phyloP scores from a whole-genome alignment of 2,888 invertebrate species.

The Tenthredo livida region DNA sequence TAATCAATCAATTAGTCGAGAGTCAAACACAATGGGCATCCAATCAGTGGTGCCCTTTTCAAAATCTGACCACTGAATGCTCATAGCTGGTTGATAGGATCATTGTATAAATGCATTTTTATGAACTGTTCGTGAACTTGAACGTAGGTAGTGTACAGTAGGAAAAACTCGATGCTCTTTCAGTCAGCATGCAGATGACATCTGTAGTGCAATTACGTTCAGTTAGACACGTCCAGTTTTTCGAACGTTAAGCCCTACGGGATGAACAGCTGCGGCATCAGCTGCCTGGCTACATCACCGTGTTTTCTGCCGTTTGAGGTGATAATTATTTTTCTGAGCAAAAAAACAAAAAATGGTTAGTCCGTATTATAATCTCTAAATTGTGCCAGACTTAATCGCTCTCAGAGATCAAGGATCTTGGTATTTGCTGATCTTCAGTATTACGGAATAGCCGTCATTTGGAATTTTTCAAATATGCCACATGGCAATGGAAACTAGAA shows the following conservation, averaged over 20 bases:
- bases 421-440: neutral
- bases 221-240: neutral
- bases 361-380: neutral
- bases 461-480: too few species aligned
- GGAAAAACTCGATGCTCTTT: neutral
- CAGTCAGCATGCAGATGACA: neutral
- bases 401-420: neutral
- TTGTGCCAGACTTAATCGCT: neutral
- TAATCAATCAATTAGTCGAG: neutral
- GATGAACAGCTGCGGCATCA: neutral
- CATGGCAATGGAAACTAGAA: too few species aligned
- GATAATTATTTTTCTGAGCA: neutral
- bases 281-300: neutral
- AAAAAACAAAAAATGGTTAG: neutral
- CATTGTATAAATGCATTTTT: neutral
- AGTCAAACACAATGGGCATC: neutral
- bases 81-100: neutral
- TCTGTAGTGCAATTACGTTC: neutral
- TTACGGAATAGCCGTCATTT: too few species aligned
- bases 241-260: neutral
- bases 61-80: neutral
- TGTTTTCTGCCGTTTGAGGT: neutral
- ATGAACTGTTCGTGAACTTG: neutral
- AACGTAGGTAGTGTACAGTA: neutral
- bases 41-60: neutral